phyloP scores from a whole-genome alignment of 53 echinoderm and acorn worm genomes.

The Patiria pectinifera region DNA sequence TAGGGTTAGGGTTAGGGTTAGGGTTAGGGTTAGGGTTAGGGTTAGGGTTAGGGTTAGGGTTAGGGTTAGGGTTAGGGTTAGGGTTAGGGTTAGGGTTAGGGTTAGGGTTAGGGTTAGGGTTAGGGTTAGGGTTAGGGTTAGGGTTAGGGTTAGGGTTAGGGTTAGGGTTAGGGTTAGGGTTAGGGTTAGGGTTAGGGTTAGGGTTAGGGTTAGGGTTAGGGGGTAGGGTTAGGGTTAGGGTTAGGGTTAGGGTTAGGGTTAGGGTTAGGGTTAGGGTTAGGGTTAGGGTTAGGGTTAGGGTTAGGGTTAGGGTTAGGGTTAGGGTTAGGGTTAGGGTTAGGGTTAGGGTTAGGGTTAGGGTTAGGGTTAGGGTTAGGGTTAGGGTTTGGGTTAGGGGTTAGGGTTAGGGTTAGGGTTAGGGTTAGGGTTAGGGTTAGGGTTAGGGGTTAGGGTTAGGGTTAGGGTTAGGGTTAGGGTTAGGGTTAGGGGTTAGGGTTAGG shows the following conservation, averaged over 20 bases:
- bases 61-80: slow-evolving; percentile 18
- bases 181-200: slow-evolving; percentile 12
- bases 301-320: slow-evolving; percentile 14
- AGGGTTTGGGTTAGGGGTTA: not conserved
- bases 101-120: slow-evolving; percentile 8
- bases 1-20: slow-evolving; percentile 22
- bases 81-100: slow-evolving; percentile 4
- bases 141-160: slow-evolving; percentile 14
- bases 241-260: slow-evolving; percentile 2
- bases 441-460: slow-evolving; percentile 13
- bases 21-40: slow-evolving; percentile 42
- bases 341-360: not conserved
- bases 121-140: slow-evolving; percentile 13
- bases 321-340: slow-evolving; percentile 21
- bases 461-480: slow-evolving; percentile 40
- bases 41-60: slow-evolving; percentile 32
- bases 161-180: slow-evolving; percentile 9
- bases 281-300: slow-evolving; percentile 35
- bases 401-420: slow-evolving; percentile 12
- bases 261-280: slow-evolving; percentile 10
- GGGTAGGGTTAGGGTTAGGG: slow-evolving; percentile 30
- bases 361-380: slow-evolving; percentile 34
- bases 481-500: slow-evolving; percentile 32
- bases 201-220: slow-evolving; percentile 7
- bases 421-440: slow-evolving; percentile 5